Base-by-base conservation (phyloP, 2,797 vertebrate species). In the Pantherophis alleghaniensis region DNA sequence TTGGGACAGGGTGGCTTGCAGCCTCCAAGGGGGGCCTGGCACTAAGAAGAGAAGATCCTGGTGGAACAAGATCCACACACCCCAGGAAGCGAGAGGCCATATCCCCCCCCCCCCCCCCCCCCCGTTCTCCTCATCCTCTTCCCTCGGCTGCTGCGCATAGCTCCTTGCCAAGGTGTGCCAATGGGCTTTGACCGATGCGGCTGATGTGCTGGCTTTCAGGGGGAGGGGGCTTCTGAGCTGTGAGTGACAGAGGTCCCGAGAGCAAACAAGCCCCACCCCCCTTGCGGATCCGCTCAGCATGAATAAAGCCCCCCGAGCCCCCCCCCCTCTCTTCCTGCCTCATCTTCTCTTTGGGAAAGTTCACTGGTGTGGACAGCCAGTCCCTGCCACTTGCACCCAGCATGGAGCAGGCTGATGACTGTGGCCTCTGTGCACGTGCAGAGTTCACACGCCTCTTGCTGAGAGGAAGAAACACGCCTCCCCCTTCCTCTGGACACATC, bases 111-210 rank as follows among this genome's bases (percentile, higher is more conserved):
- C 1, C 92, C 69, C 89, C 4, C 14, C 47, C 1, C n/a, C 1
- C 1, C 2, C 16, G 1, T 22, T 55, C 59, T 7, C 12, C 28
- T 0, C 0, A 28, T 37, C 28, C 11, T 37, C 59, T 20, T 4
- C 13, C 42, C 18, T 42, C 0, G 1, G 32, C 57, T 24, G 47
- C 22, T 2, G 24, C 14, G 0, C 55, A 16, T 7, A 22, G 32
- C 57, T 11, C 66, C 63, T 90, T 42, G 63, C 11, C 37, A 1
- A 12, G 7, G 16, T 47, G 13, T 2, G 74, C 88, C 13, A 1
- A 32, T 7, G 42, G 37, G 1, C 24, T 11, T 37, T 4, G 26
- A 7, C 60, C 5, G 18, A 7, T 13, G 18, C 2, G 18, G 60
- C 92, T 59, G 90, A 93, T 90, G 51, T 4, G 16, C 59, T 56